Evolutionary conservation across 2,888 invertebrate genomes (phyloP).

Genomic region (Anodontia alba): DNA sequence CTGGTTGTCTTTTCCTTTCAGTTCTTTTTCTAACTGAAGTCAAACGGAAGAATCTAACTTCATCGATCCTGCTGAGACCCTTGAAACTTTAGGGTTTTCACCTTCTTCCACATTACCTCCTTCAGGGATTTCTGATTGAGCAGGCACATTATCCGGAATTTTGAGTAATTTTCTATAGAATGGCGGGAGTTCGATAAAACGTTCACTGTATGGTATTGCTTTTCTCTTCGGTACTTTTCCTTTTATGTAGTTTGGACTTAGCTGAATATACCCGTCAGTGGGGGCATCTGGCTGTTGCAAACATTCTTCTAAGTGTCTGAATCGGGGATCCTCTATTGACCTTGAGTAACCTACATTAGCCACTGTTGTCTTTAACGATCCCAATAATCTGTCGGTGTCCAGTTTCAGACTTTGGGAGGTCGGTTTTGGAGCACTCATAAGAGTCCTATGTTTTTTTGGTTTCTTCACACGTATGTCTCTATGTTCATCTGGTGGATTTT

Average conservation of each 20-base stretch:
- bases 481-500: conserved; percentile 22
- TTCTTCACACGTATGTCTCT: conserved; percentile 28
- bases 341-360: conserved; percentile 25
- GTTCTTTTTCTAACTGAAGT: no score
- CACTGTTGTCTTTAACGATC: neutral
- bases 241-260: conserved; percentile 68
- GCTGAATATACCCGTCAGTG: conserved; percentile 73
- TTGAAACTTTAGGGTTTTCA: no score
- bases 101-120: neutral
- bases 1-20: no score
- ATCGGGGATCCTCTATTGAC: conserved; percentile 71
- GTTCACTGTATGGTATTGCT: neutral
- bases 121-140: neutral
- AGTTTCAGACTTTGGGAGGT: neutral
- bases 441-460: neutral
- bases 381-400: neutral
- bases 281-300: conserved; percentile 59
- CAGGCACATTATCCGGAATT: neutral
- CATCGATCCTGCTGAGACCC: no score
- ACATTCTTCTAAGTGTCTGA: conserved; percentile 62
- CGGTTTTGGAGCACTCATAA: neutral
- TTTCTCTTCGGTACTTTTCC: neutral
- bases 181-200: conserved; percentile 24
- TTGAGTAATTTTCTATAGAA: conserved; percentile 20
- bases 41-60: no score